Conservation (phyloP, 1,140 invertebrate species). For the Acromyrmex heyeri region DNA sequence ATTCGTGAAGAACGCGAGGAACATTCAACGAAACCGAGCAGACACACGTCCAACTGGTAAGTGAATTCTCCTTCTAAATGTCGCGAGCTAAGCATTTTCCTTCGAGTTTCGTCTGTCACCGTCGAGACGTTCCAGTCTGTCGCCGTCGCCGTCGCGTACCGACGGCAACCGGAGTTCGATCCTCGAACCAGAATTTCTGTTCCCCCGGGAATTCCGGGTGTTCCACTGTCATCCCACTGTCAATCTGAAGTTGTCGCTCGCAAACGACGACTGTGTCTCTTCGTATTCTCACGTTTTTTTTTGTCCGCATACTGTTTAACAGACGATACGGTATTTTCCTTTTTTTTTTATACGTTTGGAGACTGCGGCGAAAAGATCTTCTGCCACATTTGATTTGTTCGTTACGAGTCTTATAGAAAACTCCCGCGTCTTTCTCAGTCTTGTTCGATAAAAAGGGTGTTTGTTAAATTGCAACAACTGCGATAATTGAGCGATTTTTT, state of each 20-base stretch:
- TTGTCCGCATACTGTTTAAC: not conserved
- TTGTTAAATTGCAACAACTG: not conserved
- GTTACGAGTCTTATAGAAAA: not conserved
- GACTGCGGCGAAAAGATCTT: not conserved
- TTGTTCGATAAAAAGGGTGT: not conserved
- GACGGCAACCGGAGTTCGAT: not conserved
- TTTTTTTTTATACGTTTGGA: not conserved
- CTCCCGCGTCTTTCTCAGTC: not conserved
- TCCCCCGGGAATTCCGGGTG: too few species aligned
- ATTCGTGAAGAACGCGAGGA: not conserved
- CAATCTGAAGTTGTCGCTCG: not conserved
- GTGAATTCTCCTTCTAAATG: not conserved
- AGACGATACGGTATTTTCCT: not conserved
- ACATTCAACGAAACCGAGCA: not conserved
- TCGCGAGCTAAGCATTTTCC: not conserved
- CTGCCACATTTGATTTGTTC: slow-evolving; percentile 30
- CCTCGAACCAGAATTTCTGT: not conserved
- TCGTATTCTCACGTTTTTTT: not conserved
- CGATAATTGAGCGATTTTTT: not conserved
- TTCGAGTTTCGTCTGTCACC: not conserved
- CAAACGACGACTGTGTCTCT: not conserved
- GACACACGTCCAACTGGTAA: slow-evolving; percentile 13
- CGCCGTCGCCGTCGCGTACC: not conserved
- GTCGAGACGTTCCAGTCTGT: not conserved
- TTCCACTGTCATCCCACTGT: not conserved